Evolutionary conservation across 2,113 vertebrate genomes (phyloP).

Genomic region (Myanophis thanlyinensis): DNA sequence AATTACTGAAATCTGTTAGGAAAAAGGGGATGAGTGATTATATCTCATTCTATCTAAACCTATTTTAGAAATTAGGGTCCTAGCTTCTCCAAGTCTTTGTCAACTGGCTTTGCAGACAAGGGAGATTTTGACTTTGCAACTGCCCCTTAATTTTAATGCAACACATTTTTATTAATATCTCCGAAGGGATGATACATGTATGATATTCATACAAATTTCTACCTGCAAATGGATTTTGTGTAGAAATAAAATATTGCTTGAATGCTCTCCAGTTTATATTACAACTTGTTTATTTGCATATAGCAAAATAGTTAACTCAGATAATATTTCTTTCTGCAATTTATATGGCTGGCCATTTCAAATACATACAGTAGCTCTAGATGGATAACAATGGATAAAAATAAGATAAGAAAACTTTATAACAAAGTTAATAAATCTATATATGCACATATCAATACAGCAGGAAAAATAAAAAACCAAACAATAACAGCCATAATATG

Average conservation of each 20-base stretch:
- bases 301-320: neutral
- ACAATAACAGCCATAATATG: no score
- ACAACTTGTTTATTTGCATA: neutral
- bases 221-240: neutral
- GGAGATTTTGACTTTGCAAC: neutral
- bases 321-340: neutral
- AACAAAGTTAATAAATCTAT: no score
- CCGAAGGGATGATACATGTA: neutral
- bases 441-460: no score
- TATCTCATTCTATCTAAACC: neutral
- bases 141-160: neutral
- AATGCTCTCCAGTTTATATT: neutral
- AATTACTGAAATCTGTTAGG: neutral
- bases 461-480: no score
- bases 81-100: neutral
- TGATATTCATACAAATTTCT: neutral
- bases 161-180: neutral
- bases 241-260: neutral
- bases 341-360: neutral
- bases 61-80: neutral
- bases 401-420: no score
- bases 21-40: neutral
- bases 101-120: neutral
- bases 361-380: neutral
- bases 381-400: neutral